phyloP scores from a whole-genome alignment of 92 coral and sea anemone species.

The Micromussa lordhowensis region DNA sequence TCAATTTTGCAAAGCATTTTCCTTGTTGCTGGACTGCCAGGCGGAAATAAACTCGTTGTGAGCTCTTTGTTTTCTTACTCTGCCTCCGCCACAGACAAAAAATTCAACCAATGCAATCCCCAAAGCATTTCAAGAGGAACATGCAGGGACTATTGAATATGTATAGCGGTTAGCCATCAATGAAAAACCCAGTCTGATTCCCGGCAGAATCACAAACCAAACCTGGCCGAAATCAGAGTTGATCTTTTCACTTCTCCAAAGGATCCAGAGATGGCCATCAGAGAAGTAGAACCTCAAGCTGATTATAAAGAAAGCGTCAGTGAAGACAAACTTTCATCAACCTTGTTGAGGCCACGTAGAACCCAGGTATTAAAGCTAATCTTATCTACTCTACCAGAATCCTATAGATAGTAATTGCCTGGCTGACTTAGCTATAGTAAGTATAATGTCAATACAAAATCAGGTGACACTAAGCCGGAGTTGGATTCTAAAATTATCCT shows the following conservation, averaged over 20 bases:
- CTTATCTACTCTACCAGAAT: neutral
- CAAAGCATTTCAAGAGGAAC: neutral
- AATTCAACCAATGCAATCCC: neutral
- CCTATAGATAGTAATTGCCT: too few relatives aligned
- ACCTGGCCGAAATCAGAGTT: neutral
- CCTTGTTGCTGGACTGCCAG: neutral
- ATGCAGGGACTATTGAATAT: neutral
- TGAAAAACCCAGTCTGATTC: too few relatives aligned
- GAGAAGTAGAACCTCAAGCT: neutral
- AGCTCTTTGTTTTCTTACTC: neutral
- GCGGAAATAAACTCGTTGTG: neutral
- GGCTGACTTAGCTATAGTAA: neutral
- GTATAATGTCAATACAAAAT: too few relatives aligned
- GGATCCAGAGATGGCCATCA: neutral
- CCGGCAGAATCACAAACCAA: neutral
- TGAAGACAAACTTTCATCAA: slow-evolving; percentile 1
- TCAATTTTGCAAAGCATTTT: too few relatives aligned
- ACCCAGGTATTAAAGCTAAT: neutral
- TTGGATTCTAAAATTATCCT: too few relatives aligned
- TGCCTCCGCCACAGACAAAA: neutral
- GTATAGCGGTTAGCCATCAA: neutral
- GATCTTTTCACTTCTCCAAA: neutral
- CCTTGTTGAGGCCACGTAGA: slow-evolving; percentile 8
- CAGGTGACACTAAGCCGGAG: too few relatives aligned
- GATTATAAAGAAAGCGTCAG: neutral